These are phyloP conservation scores for Tribolium freemani DNA, from an alignment of 2,888 invertebrate genomes.

Conservation along the genomic window DNA sequence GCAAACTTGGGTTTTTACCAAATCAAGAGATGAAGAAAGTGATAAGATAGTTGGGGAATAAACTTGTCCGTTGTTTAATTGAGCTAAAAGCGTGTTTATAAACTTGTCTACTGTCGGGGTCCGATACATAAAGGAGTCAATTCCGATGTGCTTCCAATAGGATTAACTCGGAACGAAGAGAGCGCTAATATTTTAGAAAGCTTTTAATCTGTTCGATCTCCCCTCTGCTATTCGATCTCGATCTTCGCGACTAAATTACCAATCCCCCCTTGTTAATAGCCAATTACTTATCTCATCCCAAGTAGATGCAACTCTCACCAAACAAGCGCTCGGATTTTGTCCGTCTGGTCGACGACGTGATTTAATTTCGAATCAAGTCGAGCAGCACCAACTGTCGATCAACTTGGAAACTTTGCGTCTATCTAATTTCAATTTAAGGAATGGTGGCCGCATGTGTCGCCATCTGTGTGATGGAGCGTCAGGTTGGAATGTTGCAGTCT, in stretches of 20 bases:
- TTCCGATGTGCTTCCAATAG: background rate
- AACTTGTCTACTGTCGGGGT: background rate
- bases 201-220: slow-evolving; percentile 4
- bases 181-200: slow-evolving; percentile 5
- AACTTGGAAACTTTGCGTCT: slow-evolving; percentile 55
- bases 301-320: background rate
- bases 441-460: slow-evolving; percentile 52
- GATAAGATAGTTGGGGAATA: background rate
- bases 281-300: background rate
- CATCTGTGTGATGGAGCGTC: slow-evolving; percentile 48
- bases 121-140: background rate
- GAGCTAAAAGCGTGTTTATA: background rate
- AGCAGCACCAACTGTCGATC: slow-evolving; percentile 56
- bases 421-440: slow-evolving; percentile 60
- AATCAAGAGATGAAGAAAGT: background rate
- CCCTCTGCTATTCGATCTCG: background rate
- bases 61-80: background rate
- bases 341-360: slow-evolving; percentile 39
- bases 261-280: background rate
- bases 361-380: slow-evolving; percentile 50
- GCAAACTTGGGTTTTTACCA: background rate
- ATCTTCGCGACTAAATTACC: slow-evolving; percentile 4
- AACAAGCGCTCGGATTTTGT: background rate
- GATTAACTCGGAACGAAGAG: background rate
- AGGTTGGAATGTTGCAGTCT: slow-evolving; percentile 42